Conservation (phyloP, 1,140 invertebrate species). For the Zaprionus kolodkinae region DNA sequence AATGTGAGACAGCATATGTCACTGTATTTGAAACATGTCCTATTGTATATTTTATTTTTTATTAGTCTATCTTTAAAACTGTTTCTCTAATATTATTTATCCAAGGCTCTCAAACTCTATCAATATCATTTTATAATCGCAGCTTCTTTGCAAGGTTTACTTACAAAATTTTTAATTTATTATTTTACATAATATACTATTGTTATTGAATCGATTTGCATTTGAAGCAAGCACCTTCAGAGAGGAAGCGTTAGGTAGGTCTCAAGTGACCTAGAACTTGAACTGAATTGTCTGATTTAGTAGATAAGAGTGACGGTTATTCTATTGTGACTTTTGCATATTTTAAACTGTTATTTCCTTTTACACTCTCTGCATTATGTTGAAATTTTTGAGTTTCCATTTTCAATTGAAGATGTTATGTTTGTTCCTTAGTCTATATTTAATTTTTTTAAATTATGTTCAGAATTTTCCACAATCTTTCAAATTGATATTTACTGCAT, state of each 20-base stretch:
- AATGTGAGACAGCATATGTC: background rate
- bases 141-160: background rate
- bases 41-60: too few species aligned
- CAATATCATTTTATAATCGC: background rate
- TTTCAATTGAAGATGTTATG: too few species aligned
- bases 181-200: background rate
- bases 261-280: slow-evolving; percentile 73
- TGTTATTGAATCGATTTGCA: slow-evolving; percentile 12
- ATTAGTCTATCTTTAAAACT: background rate
- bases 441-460: too few species aligned
- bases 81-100: too few species aligned
- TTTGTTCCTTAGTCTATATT: too few species aligned
- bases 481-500: too few species aligned
- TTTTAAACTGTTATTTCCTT: slow-evolving; percentile 9
- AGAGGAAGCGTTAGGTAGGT: slow-evolving; percentile 65
- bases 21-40: background rate
- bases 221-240: slow-evolving; percentile 24
- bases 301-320: slow-evolving; percentile 25
- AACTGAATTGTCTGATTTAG: slow-evolving; percentile 42
- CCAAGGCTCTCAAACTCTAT: background rate
- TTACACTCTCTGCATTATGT: background rate
- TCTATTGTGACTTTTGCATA: background rate
- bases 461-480: too few species aligned
- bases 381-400: too few species aligned
- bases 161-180: background rate